A percentile compares a stretch with the other conserved stretches of the same genome.
phyloP scores from a whole-genome alignment of 2,113 vertebrate genomes.

The Cygnus buccinator region DNA sequence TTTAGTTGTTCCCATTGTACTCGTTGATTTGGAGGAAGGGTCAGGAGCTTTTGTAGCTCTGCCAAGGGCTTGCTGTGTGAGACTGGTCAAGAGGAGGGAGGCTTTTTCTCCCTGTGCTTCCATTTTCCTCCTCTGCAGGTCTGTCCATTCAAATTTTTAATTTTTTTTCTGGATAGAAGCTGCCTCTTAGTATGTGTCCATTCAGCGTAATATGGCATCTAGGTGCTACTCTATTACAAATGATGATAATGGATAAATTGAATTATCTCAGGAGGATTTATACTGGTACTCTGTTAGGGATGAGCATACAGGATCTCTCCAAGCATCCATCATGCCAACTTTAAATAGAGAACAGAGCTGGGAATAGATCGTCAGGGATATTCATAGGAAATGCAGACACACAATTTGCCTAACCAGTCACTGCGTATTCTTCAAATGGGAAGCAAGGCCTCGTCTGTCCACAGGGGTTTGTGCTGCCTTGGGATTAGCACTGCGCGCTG shows the following conservation, averaged over 20 bases:
- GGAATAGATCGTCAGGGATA: not conserved
- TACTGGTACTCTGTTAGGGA: constrained; percentile 39
- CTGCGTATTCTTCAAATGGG: constrained; percentile 35
- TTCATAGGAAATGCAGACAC: constrained; percentile 22
- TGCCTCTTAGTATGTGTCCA: not conserved
- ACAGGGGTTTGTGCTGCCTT: not conserved
- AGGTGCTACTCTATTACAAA: not conserved
- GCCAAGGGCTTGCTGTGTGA: not conserved
- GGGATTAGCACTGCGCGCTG: not conserved
- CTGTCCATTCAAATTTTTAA: not conserved
- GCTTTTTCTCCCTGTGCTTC: not conserved
- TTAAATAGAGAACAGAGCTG: constrained; percentile 42
- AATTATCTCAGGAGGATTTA: constrained; percentile 41
- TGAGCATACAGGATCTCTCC: constrained; percentile 38
- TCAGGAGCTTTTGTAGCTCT: not conserved
- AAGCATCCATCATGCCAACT: constrained; percentile 11
- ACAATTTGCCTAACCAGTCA: constrained; percentile 39
- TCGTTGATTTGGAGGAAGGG: not conserved
- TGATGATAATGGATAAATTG: constrained; percentile 35
- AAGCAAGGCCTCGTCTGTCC: not conserved
- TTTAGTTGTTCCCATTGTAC: not conserved
- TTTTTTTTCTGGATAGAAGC: not conserved
- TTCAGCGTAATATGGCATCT: not conserved
- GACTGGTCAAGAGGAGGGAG: not conserved
- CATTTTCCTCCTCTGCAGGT: not conserved